Base-by-base conservation (phyloP, 2,113 vertebrate genomes). In the Hemiscyllium ocellatum region DNA sequence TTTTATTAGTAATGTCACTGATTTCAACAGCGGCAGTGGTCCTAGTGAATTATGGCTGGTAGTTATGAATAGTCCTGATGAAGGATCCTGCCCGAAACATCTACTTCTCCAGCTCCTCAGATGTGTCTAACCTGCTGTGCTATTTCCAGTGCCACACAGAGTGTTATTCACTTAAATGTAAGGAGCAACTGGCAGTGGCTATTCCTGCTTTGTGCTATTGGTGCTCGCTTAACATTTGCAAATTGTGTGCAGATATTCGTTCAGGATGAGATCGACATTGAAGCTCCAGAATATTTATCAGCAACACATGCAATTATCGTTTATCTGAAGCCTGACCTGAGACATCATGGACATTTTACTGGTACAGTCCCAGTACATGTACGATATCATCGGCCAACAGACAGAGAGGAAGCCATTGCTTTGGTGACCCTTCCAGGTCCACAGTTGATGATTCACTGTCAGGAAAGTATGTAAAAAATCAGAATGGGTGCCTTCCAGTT, bases 381-480 rank as follows among this genome's bases (percentile, higher is more conserved):
- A 29, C 94, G 94, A 52, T 95, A 95, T 37, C 94, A 95, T 72
- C 94, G 94, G 15, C 94, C 94, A 76, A 76, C 94, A 76, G 66
- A 50, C 10, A 72, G 12, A 1, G 68, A 72, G 47, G 94, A 95
- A 70, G 52, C 94, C 10, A 72, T 26, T 52, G 24, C 69, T 29
- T 72, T 95, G 68, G 69, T 95, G 47, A 95, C 69, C 94, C 94
- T 95, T 50, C 22, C 68, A 52, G 12, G 76, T 52, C 94, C 94
- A 50, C 68, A 33, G 12, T 33, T 95, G 68, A 72, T 95, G 94
- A 72, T 95, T 95, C 69, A 29, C 42, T 95, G 94, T 47, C 68
- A 95, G 69, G 70, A 69, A 95, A 50, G 94, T 95, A 95, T 29
- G 68, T 72, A 95, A 95, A 29, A 37, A 66, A 19, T 69, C 24